Base-by-base conservation (phyloP, 1,140 invertebrate genomes). In the Monochamus saltuarius region DNA sequence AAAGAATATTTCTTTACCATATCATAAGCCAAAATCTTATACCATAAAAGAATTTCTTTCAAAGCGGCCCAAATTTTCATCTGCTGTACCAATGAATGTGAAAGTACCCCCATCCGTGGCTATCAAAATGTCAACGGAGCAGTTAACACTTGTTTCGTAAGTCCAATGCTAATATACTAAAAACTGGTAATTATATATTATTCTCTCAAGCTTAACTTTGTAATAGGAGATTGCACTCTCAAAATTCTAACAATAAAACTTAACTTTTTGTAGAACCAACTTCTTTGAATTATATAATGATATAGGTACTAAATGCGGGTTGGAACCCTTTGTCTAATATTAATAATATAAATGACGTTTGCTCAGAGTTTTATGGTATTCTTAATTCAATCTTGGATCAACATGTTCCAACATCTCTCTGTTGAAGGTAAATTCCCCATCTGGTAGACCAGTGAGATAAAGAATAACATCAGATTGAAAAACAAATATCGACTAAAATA, bases 21-120 rank as follows among this genome's bases (percentile, higher is more conserved):
- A 92, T 77, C 89, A 92, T 74, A 82, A 80, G 65, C 90, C 91
- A 14, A 88, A 87, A 67, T 84, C 88, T 62, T 78, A 86, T 40
- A 84, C 83, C 13, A 75, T 93, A 3, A 81, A 86, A 71, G 90
- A 91, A 77, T 92, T 84, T 81, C 81, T 91, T 0, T 77, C 79
- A 57, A 65, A 80, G 63, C 70, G 75, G 55, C 63, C 67, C 34
- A 69, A 22, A 67, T 69, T 69, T 37, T 42, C 66, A 37, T 43
- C 56, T 43, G 36, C 64, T 6, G 49, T 64, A n/a, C 53, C 40
- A 11, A 14, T 19, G 8, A 17, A 50, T 42, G 9, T 37, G 16
- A 72, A 70, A 52, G 47, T 60, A 13, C 62, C 72, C 37, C 71
- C 73, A 40, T 66, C 73, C 35, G 61, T 77, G 37, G 70, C 76